Percentiles rank a stretch among this genome's conserved stretches.
phyloP scores from a whole-genome alignment of 1,140 invertebrate species.

The Macrosteles quadrilineatus region DNA sequence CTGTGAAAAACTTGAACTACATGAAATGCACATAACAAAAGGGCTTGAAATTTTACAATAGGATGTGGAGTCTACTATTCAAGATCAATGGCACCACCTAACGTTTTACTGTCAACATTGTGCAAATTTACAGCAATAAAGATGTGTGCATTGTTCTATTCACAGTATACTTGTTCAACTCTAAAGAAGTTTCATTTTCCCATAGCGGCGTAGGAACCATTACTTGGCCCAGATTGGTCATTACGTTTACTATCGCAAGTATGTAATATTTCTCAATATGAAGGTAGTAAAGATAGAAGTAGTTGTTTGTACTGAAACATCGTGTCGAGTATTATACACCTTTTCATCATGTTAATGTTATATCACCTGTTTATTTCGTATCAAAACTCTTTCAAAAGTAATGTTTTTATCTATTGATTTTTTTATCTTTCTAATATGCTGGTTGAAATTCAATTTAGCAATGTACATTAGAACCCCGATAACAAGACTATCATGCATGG shows the following conservation, averaged over 20 bases:
- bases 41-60: too few species aligned
- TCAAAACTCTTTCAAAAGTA: background rate
- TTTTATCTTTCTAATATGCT: background rate
- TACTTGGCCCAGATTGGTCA: conserved; percentile 17
- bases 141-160: too few species aligned
- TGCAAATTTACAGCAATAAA: too few species aligned
- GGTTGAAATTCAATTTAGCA: too few species aligned
- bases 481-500: too few species aligned
- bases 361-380: background rate
- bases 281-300: background rate
- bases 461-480: too few species aligned
- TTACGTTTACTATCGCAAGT: conserved; percentile 23
- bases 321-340: background rate
- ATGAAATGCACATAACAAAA: too few species aligned
- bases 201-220: background rate
- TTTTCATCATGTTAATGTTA: background rate
- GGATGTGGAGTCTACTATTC: too few species aligned
- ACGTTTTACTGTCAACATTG: too few species aligned
- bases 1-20: too few species aligned
- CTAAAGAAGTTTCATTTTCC: background rate
- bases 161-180: too few species aligned
- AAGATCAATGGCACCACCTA: too few species aligned
- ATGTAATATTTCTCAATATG: background rate
- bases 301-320: background rate
- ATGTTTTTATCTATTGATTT: background rate